Evolutionary conservation across 2,797 vertebrate species (phyloP).

Genomic region (Florisuga fusca): DNA sequence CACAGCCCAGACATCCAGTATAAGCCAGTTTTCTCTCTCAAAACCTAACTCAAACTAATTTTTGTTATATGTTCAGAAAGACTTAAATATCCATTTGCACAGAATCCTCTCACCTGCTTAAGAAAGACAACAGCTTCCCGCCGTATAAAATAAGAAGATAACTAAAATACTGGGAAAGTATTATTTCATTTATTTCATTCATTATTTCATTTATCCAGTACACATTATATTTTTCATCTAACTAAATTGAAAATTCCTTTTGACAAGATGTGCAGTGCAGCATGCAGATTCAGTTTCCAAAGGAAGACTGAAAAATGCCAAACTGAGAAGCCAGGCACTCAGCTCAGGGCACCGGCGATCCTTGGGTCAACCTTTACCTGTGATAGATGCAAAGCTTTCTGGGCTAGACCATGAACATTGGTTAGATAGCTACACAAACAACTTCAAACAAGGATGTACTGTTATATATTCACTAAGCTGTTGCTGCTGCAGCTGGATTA

Average conservation of each 20-base stretch:
- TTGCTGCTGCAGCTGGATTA: not conserved
- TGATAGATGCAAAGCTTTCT: not conserved
- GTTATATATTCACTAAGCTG: not conserved
- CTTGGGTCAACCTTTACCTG: not conserved
- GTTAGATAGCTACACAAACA: not conserved
- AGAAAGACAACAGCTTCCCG: not conserved
- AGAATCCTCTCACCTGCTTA: not conserved
- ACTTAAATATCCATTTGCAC: not conserved
- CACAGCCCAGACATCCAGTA: not conserved
- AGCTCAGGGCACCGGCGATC: not conserved
- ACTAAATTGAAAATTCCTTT: not conserved
- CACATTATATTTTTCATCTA: not conserved
- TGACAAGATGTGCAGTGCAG: not conserved
- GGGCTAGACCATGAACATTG: not conserved
- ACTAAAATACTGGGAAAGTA: not conserved
- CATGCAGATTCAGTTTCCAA: not conserved
- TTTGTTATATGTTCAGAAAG: not conserved
- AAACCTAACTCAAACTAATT: not conserved
- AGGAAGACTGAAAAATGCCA: not conserved
- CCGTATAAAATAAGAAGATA: not conserved
- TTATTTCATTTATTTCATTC: too few relatives aligned
- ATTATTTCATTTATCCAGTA: not conserved
- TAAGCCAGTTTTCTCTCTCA: not conserved
- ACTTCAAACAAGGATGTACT: not conserved
- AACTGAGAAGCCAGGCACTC: accelerated